Evolutionary conservation across 2,888 invertebrate genomes (phyloP).

Genomic region (Chrysomela aeneicollis): DNA sequence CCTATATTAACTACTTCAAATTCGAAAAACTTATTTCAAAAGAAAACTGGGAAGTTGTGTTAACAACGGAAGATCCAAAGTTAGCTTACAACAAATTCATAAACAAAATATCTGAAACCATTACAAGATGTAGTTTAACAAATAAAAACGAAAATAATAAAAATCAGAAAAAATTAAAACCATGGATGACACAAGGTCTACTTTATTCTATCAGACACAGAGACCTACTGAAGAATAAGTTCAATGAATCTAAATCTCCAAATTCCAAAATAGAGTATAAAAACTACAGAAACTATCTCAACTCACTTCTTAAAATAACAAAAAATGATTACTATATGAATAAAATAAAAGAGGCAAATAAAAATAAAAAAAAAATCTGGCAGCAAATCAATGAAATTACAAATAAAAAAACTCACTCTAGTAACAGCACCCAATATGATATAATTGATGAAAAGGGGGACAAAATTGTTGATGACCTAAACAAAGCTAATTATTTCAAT

Average conservation of each 20-base stretch:
- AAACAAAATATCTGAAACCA: too few relatives aligned
- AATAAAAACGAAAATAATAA: constrained; percentile 10
- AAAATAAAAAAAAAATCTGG: constrained; percentile 7
- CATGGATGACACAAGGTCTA: constrained; percentile 7
- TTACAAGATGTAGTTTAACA: constrained; percentile 4
- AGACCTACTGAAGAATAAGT: constrained; percentile 6
- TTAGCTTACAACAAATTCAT: too few relatives aligned
- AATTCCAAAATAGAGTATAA: constrained; percentile 10
- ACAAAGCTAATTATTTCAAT: too few relatives aligned
- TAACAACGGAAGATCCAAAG: constrained; percentile 4
- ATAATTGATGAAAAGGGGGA: not conserved
- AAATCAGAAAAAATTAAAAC: constrained; percentile 9
- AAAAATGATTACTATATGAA: constrained; percentile 12
- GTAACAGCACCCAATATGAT: constrained; percentile 7
- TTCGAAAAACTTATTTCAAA: constrained; percentile 1
- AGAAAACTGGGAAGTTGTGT: not conserved
- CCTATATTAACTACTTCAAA: too few relatives aligned
- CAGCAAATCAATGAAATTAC: too few relatives aligned
- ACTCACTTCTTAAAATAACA: not conserved
- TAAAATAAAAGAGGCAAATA: constrained; percentile 4
- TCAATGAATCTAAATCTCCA: constrained; percentile 12
- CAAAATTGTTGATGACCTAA: too few relatives aligned
- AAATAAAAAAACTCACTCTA: constrained; percentile 1
- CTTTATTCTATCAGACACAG: not conserved
- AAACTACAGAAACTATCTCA: too few relatives aligned